Evolutionary conservation across 2,888 invertebrate species (phyloP).

Genomic region (Polyommatus icarus): DNA sequence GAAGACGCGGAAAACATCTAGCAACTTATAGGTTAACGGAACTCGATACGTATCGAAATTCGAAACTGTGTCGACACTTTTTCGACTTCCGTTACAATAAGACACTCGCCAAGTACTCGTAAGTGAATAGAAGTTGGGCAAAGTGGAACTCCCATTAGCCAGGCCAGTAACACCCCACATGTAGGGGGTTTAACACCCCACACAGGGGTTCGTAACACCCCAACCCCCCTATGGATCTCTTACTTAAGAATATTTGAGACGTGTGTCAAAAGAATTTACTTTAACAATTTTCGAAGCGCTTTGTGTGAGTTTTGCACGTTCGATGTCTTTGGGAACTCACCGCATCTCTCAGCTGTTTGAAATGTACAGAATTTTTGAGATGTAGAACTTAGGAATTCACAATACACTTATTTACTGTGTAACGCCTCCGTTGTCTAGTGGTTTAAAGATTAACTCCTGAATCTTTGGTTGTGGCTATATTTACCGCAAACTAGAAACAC

Average conservation of each 20-base stretch:
- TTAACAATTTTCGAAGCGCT: conserved; percentile 19
- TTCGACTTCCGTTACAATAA: conserved; percentile 15
- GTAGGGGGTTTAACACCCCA: neutral
- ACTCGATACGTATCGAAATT: neutral
- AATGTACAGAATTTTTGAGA: neutral
- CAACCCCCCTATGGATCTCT: conserved; percentile 19
- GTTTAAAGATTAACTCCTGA: too few species aligned
- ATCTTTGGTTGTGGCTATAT: too few species aligned
- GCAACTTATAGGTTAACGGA: neutral
- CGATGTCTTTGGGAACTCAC: neutral
- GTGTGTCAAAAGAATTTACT: conserved; percentile 29
- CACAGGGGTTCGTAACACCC: neutral
- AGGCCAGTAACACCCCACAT: neutral
- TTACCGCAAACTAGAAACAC: too few species aligned
- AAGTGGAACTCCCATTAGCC: conserved; percentile 34
- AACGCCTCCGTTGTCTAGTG: too few species aligned
- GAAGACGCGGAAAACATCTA: neutral
- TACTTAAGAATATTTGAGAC: conserved; percentile 29
- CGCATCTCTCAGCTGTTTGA: neutral
- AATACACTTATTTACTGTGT: too few species aligned
- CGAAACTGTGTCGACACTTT: neutral
- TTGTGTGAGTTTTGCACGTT: neutral
- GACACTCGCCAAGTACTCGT: conserved; percentile 24
- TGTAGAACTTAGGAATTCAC: neutral
- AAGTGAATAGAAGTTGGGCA: conserved; percentile 34